These are phyloP conservation scores for Pristiophorus japonicus DNA, from an alignment of 2,113 vertebrate species.

Conservation along the genomic window DNA sequence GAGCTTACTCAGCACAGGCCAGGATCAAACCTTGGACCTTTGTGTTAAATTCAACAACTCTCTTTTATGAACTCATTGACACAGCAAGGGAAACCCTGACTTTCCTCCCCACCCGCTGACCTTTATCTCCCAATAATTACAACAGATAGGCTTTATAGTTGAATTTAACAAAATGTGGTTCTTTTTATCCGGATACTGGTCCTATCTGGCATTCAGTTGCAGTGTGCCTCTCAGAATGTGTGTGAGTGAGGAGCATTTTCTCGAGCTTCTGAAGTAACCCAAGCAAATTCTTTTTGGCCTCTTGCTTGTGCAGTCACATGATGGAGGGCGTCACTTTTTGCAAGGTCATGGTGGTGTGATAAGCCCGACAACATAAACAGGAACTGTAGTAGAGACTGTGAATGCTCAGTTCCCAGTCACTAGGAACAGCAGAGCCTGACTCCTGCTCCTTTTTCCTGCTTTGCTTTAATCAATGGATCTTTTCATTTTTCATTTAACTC, in stretches of 20 bases:
- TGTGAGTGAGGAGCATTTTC: not conserved
- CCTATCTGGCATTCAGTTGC: not conserved
- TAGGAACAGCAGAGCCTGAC: not conserved
- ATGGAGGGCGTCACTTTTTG: slow-evolving; percentile 1
- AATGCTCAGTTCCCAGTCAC: not conserved
- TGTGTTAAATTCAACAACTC: too few species aligned
- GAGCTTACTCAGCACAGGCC: not conserved
- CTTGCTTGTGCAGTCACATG: slow-evolving; percentile 12
- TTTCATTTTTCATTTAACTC: not conserved
- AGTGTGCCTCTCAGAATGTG: not conserved
- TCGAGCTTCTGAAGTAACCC: not conserved
- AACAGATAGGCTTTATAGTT: not conserved
- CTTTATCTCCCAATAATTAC: not conserved
- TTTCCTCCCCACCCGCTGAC: not conserved
- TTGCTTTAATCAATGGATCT: not conserved
- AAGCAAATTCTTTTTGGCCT: not conserved
- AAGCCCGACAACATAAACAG: not conserved
- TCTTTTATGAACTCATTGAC: not conserved
- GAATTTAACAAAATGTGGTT: not conserved
- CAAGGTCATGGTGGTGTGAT: slow-evolving; percentile 19
- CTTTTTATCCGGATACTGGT: not conserved
- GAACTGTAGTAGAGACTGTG: slow-evolving; percentile 21
- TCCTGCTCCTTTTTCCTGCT: not conserved
- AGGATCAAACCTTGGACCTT: too few species aligned
- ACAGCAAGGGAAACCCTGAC: not conserved